Base-by-base conservation (phyloP, 2,797 vertebrate species). In the Sebastes minor region DNA sequence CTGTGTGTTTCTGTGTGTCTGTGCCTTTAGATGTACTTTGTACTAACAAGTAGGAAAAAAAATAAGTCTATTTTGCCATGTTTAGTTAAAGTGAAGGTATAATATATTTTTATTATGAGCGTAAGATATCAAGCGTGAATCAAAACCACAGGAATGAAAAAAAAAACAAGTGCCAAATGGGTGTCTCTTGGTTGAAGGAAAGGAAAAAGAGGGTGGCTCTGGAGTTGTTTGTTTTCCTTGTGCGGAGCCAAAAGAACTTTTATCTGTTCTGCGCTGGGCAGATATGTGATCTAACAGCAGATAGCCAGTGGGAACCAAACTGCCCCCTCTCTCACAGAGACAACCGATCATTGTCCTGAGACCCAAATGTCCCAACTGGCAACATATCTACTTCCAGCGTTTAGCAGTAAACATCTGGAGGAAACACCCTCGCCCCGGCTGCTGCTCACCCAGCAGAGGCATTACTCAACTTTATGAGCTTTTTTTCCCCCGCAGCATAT, bases 221-320 rank as follows among this genome's bases (percentile, higher is more conserved):
- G 27, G 74, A 70, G 76, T 77, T 83, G 81, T 89, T 91, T 90
- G 74, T 91, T 91, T 90, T 84, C 38, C 42, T 77, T 52, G 1
- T 22, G 35, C 11, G 2, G 52, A 78, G 46, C 67, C 70, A 80
- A 84, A 70, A 77, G 52, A 72, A 35, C 64, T 14, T 82, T 27
- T 52, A 87, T 80, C 75, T 42, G 78, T 2, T 59, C 80, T 85
- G 86, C 18, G 0, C 11, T 10, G 76, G 46, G n/a, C 83, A 84
- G 87, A 88, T 79, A 88, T 73, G 78, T 72, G 90, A 93, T 90
- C 81, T 56, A 3, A 13, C 65, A 28, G 68, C 75, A 83, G 93
- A 93, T 94, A 91, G 56, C 16, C 76, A 71, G 81, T 93, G 91
- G 86, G 91, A 94, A 93, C 85, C 80, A 70, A 71, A 28, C 79